Percentiles rank a stretch among this genome's conserved stretches.
phyloP scores from a whole-genome alignment of 2,888 invertebrate genomes.

The Lepidocyrtinus sp. region DNA sequence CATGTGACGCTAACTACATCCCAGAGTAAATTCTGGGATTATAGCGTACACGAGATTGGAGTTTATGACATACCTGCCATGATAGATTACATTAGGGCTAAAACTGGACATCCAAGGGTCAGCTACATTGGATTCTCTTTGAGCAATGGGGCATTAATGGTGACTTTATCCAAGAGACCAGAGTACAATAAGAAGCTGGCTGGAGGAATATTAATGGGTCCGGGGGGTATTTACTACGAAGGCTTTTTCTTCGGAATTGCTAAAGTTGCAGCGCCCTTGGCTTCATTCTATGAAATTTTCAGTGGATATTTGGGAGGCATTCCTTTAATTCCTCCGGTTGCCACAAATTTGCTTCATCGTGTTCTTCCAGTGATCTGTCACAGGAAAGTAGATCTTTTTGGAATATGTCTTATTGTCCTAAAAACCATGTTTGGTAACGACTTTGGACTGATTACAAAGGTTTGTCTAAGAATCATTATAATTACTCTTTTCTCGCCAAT shows the following conservation, averaged over 20 bases:
- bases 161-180: constrained; percentile 12
- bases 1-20: constrained; percentile 73
- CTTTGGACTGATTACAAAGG: constrained; percentile 31
- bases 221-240: constrained; percentile 14
- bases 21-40: constrained; percentile 72
- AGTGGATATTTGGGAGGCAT: not conserved
- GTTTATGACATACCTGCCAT: constrained; percentile 13
- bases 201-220: constrained; percentile 18
- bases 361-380: constrained; percentile 28
- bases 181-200: constrained; percentile 19
- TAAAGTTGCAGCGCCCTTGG: not conserved
- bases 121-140: constrained; percentile 25
- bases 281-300: not conserved
- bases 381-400: constrained; percentile 36
- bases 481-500: not conserved
- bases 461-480: not conserved
- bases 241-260: not conserved
- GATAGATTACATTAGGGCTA: constrained; percentile 4
- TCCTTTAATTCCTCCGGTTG: constrained; percentile 29
- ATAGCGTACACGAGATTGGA: constrained; percentile 67
- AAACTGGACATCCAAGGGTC: not conserved
- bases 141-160: constrained; percentile 19
- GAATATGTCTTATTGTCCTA: constrained; percentile 22
- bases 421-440: constrained; percentile 32
- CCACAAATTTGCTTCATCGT: constrained; percentile 17